Evolutionary conservation across 2,888 invertebrate species (phyloP).

Genomic region (Sarcophaga rosellei): DNA sequence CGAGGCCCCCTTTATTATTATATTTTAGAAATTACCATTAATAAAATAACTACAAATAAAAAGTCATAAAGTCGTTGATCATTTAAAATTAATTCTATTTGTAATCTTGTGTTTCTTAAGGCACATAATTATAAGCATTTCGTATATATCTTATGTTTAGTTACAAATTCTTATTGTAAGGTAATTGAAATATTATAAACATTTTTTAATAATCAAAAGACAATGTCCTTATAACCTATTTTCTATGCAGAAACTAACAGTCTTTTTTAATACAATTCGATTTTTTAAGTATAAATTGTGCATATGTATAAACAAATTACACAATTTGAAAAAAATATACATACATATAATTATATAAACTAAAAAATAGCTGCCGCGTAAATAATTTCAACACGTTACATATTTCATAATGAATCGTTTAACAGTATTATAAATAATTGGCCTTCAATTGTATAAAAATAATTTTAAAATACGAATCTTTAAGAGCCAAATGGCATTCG

Average conservation of each 20-base stretch:
- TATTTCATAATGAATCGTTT: no score
- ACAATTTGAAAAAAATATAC: neutral
- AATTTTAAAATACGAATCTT: no score
- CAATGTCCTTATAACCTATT: neutral
- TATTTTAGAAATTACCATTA: no score
- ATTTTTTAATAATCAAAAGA: constrained; percentile 10
- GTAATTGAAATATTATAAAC: constrained; percentile 2
- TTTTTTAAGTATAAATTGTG: constrained; percentile 27
- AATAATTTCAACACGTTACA: no score
- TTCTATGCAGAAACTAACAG: constrained; percentile 20
- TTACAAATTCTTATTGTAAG: constrained; percentile 28
- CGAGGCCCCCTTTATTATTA: no score
- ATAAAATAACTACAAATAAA: neutral
- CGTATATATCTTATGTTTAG: neutral
- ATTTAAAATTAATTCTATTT: neutral
- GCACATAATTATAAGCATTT: constrained; percentile 30
- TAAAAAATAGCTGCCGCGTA: no score
- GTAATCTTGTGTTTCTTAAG: constrained; percentile 32
- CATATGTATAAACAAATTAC: neutral
- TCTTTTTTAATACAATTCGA: constrained; percentile 42
- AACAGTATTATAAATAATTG: no score
- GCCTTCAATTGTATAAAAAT: no score
- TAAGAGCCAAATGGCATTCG: no score
- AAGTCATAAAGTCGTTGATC: neutral
- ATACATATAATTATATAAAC: neutral